Conservation (phyloP, 2,888 invertebrate species). For the Alloplasta piceator region DNA sequence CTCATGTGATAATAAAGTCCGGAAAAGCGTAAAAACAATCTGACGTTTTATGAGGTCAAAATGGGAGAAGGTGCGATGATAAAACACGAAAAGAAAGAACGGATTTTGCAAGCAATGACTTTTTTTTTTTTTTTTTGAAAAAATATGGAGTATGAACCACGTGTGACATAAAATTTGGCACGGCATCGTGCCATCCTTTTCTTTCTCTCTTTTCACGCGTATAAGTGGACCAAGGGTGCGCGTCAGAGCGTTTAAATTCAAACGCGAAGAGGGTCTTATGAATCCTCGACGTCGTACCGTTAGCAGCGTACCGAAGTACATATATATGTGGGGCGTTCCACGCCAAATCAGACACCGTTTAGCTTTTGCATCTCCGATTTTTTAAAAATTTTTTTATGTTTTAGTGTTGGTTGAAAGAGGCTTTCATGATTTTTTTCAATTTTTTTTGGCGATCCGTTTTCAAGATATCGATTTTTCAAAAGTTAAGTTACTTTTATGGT, state of each 20-base stretch:
- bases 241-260: slow-evolving; percentile 41
- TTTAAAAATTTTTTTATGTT: too few species aligned
- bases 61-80: not conserved
- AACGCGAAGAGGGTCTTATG: slow-evolving; percentile 40
- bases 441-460: too few species aligned
- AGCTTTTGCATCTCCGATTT: too few species aligned
- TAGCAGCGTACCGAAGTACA: slow-evolving; percentile 14
- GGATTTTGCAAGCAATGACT: not conserved
- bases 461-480: too few species aligned
- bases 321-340: not conserved
- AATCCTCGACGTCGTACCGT: slow-evolving; percentile 42
- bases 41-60: slow-evolving; percentile 12
- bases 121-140: not conserved
- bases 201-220: not conserved
- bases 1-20: not conserved
- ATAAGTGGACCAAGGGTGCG: slow-evolving; percentile 5
- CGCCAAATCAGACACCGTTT: too few species aligned
- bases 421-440: too few species aligned
- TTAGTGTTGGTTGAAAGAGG: too few species aligned
- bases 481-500: too few species aligned
- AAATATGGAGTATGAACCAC: slow-evolving; percentile 26
- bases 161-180: slow-evolving; percentile 53
- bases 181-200: not conserved
- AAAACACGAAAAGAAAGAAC: slow-evolving; percentile 7
- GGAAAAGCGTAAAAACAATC: slow-evolving; percentile 7